Percentiles rank a stretch among this genome's conserved stretches.
phyloP scores from a whole-genome alignment of 2,888 invertebrate species.

The Scaptomyza flava region DNA sequence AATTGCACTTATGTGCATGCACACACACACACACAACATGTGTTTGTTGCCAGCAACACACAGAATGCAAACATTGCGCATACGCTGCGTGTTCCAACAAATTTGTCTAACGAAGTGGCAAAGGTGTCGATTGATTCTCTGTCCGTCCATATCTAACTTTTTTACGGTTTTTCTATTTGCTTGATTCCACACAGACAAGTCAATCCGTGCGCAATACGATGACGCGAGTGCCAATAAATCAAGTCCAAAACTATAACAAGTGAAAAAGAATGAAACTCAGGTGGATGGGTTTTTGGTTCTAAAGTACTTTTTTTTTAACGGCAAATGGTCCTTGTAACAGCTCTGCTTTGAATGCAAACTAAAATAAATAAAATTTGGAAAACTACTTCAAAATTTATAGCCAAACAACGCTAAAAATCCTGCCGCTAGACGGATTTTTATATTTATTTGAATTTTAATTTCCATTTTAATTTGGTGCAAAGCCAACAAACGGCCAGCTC shows the following conservation, averaged over 20 bases:
- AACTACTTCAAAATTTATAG: conserved; percentile 67
- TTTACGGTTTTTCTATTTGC: conserved; percentile 18
- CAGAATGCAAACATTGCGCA: conserved; percentile 49
- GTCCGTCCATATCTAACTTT: neutral
- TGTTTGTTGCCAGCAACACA: conserved; percentile 11
- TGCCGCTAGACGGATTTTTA: conserved; percentile 34
- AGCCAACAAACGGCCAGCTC: conserved; percentile 45
- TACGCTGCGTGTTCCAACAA: conserved; percentile 56
- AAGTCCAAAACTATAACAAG: conserved; percentile 63
- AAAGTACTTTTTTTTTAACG: conserved; percentile 22
- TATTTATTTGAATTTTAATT: conserved; percentile 65
- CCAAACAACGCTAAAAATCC: conserved; percentile 37
- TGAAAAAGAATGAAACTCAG: conserved; percentile 5
- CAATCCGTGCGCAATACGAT: conserved; percentile 41
- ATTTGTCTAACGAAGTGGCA: conserved; percentile 45
- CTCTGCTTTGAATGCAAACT: conserved; percentile 31
- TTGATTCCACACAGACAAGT: conserved; percentile 20
- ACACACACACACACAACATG: neutral
- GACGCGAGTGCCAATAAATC: conserved; percentile 68
- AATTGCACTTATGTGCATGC: conserved; percentile 1
- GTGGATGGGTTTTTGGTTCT: conserved; percentile 10
- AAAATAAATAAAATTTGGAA: conserved; percentile 48
- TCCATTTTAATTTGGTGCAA: conserved; percentile 35
- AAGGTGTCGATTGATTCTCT: conserved; percentile 55
- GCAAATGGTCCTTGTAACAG: conserved; percentile 33